These are phyloP conservation scores for Aproaerema taeniolella DNA, from an alignment of 2,888 invertebrate species.

Conservation along the genomic window DNA sequence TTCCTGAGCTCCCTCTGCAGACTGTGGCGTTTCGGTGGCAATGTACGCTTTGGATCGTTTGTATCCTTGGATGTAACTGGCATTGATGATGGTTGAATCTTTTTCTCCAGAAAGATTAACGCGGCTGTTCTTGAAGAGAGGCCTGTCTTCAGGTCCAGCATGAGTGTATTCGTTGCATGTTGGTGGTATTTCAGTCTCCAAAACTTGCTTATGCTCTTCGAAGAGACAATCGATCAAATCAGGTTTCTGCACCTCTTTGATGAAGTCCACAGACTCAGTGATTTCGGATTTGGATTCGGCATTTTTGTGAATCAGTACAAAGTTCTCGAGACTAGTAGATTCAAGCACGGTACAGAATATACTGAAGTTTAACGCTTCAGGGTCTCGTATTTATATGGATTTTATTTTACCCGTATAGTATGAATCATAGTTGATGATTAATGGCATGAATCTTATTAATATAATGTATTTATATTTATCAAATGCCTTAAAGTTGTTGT, in stretches of 20 bases:
- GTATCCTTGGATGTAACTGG: too few species aligned
- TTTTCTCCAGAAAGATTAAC: background rate
- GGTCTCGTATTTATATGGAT: background rate
- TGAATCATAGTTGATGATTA: too few species aligned
- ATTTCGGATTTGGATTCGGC: background rate
- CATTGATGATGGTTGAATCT: too few species aligned
- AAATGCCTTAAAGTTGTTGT: too few species aligned
- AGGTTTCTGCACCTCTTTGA: background rate
- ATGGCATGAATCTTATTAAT: too few species aligned
- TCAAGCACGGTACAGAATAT: background rate
- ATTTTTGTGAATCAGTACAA: conserved; percentile 1
- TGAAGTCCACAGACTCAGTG: background rate
- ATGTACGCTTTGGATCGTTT: too few species aligned
- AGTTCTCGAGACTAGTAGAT: background rate
- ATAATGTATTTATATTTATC: too few species aligned
- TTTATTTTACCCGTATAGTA: too few species aligned
- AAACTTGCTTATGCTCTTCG: too few species aligned
- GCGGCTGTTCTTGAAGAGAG: conserved; percentile 2
- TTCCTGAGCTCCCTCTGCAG: too few species aligned
- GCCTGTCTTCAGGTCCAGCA: background rate
- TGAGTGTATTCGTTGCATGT: background rate
- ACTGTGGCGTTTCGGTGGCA: too few species aligned
- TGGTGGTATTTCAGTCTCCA: too few species aligned
- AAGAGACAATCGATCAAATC: background rate
- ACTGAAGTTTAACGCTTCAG: conserved; percentile 1